Conservation (phyloP, 2,113 vertebrate genomes). For the Cisticola juncidis region DNA sequence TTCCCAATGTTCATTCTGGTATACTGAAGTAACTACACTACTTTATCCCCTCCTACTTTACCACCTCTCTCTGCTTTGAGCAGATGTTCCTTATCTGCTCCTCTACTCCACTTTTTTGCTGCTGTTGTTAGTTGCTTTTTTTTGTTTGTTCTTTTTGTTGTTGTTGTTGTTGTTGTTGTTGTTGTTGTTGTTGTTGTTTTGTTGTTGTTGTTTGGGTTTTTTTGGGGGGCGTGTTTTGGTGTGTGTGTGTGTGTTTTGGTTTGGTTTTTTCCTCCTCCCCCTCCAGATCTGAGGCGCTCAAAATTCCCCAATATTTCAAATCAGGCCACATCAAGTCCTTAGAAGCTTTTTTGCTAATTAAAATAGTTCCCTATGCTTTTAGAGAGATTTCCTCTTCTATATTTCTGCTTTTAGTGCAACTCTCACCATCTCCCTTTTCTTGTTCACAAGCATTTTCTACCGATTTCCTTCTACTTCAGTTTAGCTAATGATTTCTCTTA, state of each 20-base stretch:
- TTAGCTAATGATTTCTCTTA: neutral
- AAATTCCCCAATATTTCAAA: neutral
- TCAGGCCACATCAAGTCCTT: neutral
- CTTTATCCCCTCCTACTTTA: neutral
- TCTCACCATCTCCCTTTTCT: neutral
- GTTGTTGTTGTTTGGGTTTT: neutral
- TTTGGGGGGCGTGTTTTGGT: too few species aligned
- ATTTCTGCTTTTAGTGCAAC: neutral
- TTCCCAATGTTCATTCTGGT: neutral
- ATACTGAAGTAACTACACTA: accelerated
- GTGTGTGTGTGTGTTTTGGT: too few species aligned
- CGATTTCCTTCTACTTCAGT: neutral
- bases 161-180: too few species aligned
- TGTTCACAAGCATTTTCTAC: neutral
- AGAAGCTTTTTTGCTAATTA: neutral
- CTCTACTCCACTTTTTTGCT: neutral
- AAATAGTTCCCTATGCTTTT: neutral
- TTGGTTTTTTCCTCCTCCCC: neutral
- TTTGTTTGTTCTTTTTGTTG: too few species aligned
- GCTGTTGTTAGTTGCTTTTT: neutral
- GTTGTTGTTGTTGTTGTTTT: too few species aligned
- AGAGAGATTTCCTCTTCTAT: neutral
- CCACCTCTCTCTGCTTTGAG: neutral
- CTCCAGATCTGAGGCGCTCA: accelerated
- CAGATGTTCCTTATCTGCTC: neutral